Base-by-base conservation (phyloP, 2,113 vertebrate species). In the Epinephelus cyanopodus region DNA sequence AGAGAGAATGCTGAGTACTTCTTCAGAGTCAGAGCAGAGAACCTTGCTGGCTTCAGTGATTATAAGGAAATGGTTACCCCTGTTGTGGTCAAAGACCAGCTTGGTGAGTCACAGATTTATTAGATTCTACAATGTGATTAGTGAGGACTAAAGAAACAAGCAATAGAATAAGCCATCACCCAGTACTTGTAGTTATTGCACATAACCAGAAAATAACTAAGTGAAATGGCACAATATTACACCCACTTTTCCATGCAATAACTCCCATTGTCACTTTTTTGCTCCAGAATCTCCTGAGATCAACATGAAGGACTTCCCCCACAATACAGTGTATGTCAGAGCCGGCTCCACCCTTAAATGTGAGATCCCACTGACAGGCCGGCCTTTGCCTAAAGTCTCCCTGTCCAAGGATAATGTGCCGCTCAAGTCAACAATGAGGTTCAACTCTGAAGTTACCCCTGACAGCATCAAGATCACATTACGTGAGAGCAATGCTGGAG, bases 11-110 rank as follows among this genome's bases (percentile, higher is more conserved):
- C 92, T 17, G 98, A 99, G 82, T 99, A 99, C 88, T 99, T 96
- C 95, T 99, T 99, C 95, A 96, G 98, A 84, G 97, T 99, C 25
- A 96, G 93, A 92, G 98, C 98, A 85, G 97, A 99, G 95, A 99
- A 99, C 83, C 96, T 97, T 84, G 98, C 98, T 89, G 98, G 98
- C 58, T 88, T 97, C 65, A 99, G 98, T 92, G 98, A 99, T 62
- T 91, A 88, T 62, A 98, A 96, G 87, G 98, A 99, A 88, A 96
- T 99, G 86, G 77, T 97, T 47, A 94, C 94, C 53, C 97, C 98
- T 65, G 96, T 99, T 47, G 90, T 96, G 79, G 93, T 99, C 72
- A 99, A 98, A 95, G 98, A 99, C 77, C 97, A 98, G 68, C 82
- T 97, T 79, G 97, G 98, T 98, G 95, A 93, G 94, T 94, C 45